A percentile compares a stretch with the other conserved stretches of the same genome.
phyloP scores from a whole-genome alignment of 2,888 invertebrate species.

The Drosophila sordidapex region DNA sequence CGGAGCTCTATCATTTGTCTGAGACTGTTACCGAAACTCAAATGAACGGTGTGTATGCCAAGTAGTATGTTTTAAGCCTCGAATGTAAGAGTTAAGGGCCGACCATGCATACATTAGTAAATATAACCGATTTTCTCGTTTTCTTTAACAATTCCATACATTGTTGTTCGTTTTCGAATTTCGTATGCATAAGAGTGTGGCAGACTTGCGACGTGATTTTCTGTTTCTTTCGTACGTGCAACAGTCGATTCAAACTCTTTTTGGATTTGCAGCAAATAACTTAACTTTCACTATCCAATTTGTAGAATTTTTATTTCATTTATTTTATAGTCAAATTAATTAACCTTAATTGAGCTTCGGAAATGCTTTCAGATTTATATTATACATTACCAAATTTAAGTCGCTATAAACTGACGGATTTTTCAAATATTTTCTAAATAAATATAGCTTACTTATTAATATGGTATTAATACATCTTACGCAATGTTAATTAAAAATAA shows the following conservation, averaged over 20 bases:
- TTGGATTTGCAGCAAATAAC: slow-evolving; percentile 34
- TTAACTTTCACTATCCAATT: slow-evolving; percentile 61
- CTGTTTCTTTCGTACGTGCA: slow-evolving; percentile 52
- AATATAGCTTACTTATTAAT: not conserved
- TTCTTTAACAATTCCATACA: slow-evolving; percentile 1
- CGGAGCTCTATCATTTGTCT: slow-evolving; percentile 17
- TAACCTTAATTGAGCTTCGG: not conserved
- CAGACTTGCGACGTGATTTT: slow-evolving; percentile 46
- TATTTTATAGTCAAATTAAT: slow-evolving; percentile 1
- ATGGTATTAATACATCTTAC: too few species aligned
- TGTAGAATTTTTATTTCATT: slow-evolving; percentile 7
- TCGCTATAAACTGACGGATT: not conserved
- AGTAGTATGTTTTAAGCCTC: slow-evolving; percentile 33
- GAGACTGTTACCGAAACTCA: slow-evolving; percentile 33
- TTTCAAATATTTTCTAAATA: too few species aligned
- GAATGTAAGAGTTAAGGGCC: slow-evolving; percentile 18
- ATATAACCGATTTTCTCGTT: slow-evolving; percentile 5
- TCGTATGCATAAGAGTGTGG: slow-evolving; percentile 51
- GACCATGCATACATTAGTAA: slow-evolving; percentile 15
- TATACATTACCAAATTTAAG: not conserved
- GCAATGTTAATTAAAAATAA: too few species aligned
- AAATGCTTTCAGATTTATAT: not conserved
- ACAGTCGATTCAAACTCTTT: slow-evolving; percentile 18
- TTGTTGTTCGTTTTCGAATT: slow-evolving; percentile 10
- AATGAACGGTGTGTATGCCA: slow-evolving; percentile 38